Evolutionary conservation across 2,797 vertebrate genomes (phyloP).

Genomic region (Vireo griseus): DNA sequence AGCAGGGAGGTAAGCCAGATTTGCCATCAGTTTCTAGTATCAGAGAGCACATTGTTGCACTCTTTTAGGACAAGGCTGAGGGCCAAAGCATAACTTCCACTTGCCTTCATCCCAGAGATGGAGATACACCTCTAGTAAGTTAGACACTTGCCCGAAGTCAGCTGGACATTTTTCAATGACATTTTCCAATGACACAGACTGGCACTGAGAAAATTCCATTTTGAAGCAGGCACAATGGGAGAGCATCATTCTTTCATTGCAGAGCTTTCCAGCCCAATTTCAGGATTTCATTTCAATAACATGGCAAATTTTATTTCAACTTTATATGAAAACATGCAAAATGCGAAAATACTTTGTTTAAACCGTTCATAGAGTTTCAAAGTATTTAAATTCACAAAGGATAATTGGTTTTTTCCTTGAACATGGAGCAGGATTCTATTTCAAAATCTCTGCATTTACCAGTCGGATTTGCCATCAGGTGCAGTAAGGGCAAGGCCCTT

Average conservation of each 20-base stretch:
- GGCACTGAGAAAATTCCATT: neutral
- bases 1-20: neutral
- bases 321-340: neutral
- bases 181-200: neutral
- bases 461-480: accelerated
- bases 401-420: neutral
- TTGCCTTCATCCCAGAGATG: neutral
- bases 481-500: neutral
- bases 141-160: neutral
- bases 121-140: neutral
- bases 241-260: neutral
- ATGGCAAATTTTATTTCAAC: neutral
- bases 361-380: neutral
- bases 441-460: neutral
- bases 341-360: neutral
- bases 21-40: neutral
- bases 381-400: neutral
- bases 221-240: neutral
- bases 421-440: neutral
- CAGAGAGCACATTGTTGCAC: neutral
- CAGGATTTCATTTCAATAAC: neutral
- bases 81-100: neutral
- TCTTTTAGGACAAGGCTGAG: neutral
- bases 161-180: neutral
- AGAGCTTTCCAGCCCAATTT: neutral